Base-by-base conservation (phyloP, 2,113 vertebrate genomes). In the Anser cygnoides region DNA sequence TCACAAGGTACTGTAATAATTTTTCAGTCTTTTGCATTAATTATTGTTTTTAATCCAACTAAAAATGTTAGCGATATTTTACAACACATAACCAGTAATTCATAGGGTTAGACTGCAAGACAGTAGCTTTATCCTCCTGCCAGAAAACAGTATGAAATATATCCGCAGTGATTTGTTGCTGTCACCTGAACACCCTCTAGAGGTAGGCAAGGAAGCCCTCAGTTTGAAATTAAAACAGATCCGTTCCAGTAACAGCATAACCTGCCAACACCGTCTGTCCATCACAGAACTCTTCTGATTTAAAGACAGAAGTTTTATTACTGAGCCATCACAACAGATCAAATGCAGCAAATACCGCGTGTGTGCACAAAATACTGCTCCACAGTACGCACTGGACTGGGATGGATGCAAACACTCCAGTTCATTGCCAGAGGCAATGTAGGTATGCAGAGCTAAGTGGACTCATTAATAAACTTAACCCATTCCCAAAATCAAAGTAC, bases 161-260 rank as follows among this genome's bases (percentile, higher is more conserved):
- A 54, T 5, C 17, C 18, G 20, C 3, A 59, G 76, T 74, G 95
- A 93, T 92, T 81, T 94, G 91, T 89, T 84, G 94, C 86, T 0
- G 50, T 94, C 95, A 92, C 94, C 93, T 92, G 94, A 85, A 96
- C 91, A 92, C 77, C 93, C 95, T 96, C 94, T 92, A 95, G 94
- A 96, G 93, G 95, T 87, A 91, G 84, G 81, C 62, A 95, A 91
- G 81, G 93, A 90, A 96, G 91, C 15, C 83, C 85, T 88, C 50
- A 3, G 54, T 44, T 77, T 5, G 5, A 92, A 83, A 80, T 62
- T 5, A 62, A 88, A 58, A 83, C 8, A 80, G 76, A 77, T 52
- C 63, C 88, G 25, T 22, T 28, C 46, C 39, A 37, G 79, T 76
- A 93, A 59, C 25, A 67, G 52, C 61, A 50, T 0, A 90, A 59